phyloP scores from a whole-genome alignment of 2,888 invertebrate genomes.

The Cataglyphis livida region DNA sequence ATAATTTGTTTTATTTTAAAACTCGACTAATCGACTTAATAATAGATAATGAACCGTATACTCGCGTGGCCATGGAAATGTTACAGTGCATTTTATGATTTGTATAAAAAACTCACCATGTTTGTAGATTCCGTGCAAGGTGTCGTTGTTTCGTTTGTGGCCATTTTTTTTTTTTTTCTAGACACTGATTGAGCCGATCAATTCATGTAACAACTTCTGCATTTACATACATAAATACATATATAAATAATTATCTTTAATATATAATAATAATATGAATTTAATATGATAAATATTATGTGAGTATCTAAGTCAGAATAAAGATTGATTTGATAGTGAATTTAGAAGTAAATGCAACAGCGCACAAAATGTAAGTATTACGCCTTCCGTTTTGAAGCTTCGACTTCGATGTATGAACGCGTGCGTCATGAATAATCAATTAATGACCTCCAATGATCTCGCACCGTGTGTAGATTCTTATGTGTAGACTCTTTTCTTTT shows the following conservation, averaged over 20 bases:
- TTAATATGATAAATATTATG: background rate
- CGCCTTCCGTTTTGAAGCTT: background rate
- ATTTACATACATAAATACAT: background rate
- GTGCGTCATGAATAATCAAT: constrained; percentile 7
- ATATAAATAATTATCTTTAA: background rate
- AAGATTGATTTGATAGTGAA: background rate
- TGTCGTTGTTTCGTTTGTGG: too few relatives aligned
- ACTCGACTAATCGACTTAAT: background rate
- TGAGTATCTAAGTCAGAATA: background rate
- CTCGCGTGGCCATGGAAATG: background rate
- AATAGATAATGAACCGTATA: background rate
- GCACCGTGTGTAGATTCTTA: background rate
- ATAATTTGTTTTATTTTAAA: background rate
- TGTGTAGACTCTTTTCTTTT: too few relatives aligned
- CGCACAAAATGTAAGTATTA: background rate
- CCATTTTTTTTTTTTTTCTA: background rate
- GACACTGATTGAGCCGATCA: background rate
- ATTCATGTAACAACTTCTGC: background rate
- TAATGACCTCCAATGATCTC: background rate
- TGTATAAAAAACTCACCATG: constrained; percentile 1
- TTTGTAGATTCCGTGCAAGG: background rate
- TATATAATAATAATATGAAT: too few relatives aligned
- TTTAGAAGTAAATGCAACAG: background rate
- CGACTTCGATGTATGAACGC: background rate
- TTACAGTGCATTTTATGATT: background rate